Conservation (phyloP, 1,140 invertebrate species). For the Monomorium pharaonis region DNA sequence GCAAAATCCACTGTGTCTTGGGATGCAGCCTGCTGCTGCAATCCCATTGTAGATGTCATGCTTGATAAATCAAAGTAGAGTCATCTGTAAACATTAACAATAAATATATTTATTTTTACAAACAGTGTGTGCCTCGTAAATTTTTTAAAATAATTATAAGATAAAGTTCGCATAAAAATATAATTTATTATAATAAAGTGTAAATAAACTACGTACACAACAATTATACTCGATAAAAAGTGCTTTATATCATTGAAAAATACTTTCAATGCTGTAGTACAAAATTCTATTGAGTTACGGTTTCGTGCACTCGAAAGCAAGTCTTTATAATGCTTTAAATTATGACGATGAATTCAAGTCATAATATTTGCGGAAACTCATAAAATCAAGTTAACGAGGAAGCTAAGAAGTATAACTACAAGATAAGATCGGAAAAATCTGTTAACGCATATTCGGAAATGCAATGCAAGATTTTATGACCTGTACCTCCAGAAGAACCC, state of each 20-base stretch:
- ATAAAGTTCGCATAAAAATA: neutral
- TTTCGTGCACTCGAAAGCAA: neutral
- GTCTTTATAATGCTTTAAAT: neutral
- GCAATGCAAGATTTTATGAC: slow-evolving; percentile 10
- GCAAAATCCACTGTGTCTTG: slow-evolving; percentile 81
- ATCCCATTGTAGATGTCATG: slow-evolving; percentile 79
- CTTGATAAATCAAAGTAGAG: slow-evolving; percentile 56
- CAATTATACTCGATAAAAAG: neutral
- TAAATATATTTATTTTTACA: neutral
- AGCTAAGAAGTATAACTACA: slow-evolving; percentile 34
- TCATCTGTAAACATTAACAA: slow-evolving; percentile 74
- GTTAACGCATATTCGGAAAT: slow-evolving; percentile 6
- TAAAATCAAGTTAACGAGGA: slow-evolving; percentile 33
- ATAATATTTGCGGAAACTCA: slow-evolving; percentile 6
- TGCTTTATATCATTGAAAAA: neutral
- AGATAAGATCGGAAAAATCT: slow-evolving; percentile 3
- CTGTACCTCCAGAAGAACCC: neutral
- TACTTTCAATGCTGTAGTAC: neutral
- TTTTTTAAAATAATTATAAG: neutral
- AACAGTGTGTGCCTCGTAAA: neutral
- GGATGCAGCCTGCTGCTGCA: slow-evolving; percentile 79
- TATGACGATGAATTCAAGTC: neutral
- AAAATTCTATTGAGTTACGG: neutral
- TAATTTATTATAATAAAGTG: neutral
- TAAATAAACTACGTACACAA: neutral